Conservation (phyloP, 2,888 invertebrate genomes). For the Protodeltote pygarga region DNA sequence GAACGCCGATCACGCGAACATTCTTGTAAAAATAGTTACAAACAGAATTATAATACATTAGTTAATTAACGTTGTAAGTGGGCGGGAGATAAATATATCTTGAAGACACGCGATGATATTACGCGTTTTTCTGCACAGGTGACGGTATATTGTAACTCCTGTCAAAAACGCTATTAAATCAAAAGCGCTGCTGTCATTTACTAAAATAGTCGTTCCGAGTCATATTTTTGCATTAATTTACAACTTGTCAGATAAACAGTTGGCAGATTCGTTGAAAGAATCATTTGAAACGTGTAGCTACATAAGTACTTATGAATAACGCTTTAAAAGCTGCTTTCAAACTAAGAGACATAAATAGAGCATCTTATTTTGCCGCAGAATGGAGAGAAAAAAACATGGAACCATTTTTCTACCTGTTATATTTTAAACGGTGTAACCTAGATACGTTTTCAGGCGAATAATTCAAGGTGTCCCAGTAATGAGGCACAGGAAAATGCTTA, state of each 20-base stretch:
- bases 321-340: neutral
- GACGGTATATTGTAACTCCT: slow-evolving; percentile 5
- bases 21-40: slow-evolving; percentile 31
- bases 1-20: slow-evolving; percentile 43
- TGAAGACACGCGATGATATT: slow-evolving; percentile 13
- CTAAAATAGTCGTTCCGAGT: slow-evolving; percentile 6
- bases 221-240: slow-evolving; percentile 25
- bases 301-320: neutral
- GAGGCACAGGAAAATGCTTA: slow-evolving; percentile 29
- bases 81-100: slow-evolving; percentile 29
- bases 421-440: slow-evolving; percentile 20
- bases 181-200: slow-evolving; percentile 13
- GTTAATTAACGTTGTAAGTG: slow-evolving; percentile 31
- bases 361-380: neutral
- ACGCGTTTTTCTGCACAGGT: slow-evolving; percentile 9
- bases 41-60: slow-evolving; percentile 25
- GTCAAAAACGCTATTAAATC: slow-evolving; percentile 16
- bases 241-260: slow-evolving; percentile 20
- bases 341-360: slow-evolving; percentile 4
- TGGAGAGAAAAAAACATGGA: slow-evolving; percentile 4
- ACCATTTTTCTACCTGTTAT: slow-evolving; percentile 8
- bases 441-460: slow-evolving; percentile 31
- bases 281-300: slow-evolving; percentile 5
- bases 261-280: slow-evolving; percentile 18
- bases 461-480: slow-evolving; percentile 41